A percentile compares a stretch with the other conserved stretches of the same genome.
These are phyloP conservation scores for Conops quadrifasciatus DNA, from an alignment of 2,888 invertebrate genomes.

Conservation along the genomic window DNA sequence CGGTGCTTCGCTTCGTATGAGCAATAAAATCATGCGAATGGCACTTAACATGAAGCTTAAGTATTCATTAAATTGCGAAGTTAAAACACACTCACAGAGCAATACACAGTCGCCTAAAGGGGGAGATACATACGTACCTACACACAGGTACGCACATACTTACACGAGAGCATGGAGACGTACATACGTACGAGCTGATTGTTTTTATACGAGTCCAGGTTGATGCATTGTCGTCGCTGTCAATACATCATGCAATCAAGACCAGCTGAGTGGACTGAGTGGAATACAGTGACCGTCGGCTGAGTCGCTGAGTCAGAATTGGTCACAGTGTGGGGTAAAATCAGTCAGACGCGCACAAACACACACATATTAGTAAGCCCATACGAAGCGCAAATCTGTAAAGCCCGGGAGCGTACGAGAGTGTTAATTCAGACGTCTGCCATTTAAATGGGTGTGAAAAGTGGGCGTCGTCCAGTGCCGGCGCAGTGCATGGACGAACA, in stretches of 20 bases:
- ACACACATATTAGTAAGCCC: background rate
- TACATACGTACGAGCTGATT: background rate
- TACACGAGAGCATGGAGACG: background rate
- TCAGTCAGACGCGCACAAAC: background rate
- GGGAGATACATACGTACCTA: background rate
- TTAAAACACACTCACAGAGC: constrained; percentile 10
- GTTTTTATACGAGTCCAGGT: background rate
- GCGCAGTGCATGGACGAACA: background rate
- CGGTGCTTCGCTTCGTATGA: background rate
- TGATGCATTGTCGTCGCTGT: constrained; percentile 13
- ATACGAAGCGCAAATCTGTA: background rate
- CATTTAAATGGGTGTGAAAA: constrained; percentile 17
- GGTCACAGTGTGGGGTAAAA: background rate
- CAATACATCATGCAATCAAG: constrained; percentile 24
- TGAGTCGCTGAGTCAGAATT: constrained; percentile 1
- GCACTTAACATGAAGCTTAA: constrained; percentile 19
- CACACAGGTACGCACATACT: constrained; percentile 3
- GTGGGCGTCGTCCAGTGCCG: background rate
- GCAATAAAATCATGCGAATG: background rate
- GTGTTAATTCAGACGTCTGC: constrained; percentile 5
- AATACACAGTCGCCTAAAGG: constrained; percentile 1
- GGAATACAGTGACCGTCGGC: background rate
- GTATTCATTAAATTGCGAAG: constrained; percentile 21
- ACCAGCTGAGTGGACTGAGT: constrained; percentile 2
- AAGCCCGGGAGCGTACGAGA: background rate